Conservation (phyloP, 2,797 vertebrate species). For the Rhynchonycteris naso region DNA sequence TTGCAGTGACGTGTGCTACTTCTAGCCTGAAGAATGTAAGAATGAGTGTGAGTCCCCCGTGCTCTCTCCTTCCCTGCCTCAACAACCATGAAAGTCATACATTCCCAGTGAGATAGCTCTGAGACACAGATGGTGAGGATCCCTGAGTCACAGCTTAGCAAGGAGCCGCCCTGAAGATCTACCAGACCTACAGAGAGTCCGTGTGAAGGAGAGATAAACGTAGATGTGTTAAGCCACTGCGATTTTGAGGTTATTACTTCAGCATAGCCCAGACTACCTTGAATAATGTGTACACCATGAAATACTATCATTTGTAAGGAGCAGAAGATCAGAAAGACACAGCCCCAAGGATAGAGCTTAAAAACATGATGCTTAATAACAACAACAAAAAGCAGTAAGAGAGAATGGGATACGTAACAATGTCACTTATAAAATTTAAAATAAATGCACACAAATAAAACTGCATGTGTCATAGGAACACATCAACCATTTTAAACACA, state of each 20-base stretch:
- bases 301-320: background rate
- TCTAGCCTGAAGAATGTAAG: background rate
- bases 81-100: background rate
- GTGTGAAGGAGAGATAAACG: background rate
- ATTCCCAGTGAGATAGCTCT: background rate
- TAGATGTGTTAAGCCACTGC: background rate
- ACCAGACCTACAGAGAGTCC: background rate
- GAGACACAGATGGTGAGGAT: background rate
- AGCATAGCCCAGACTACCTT: background rate
- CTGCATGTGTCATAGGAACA: background rate
- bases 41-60: background rate
- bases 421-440: background rate
- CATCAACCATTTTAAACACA: background rate
- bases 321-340: background rate
- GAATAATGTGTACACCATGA: background rate
- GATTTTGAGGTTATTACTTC: background rate
- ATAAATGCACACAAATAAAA: constrained; percentile 37
- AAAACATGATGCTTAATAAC: background rate
- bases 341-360: background rate
- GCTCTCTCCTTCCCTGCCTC: background rate
- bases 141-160: background rate
- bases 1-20: background rate
- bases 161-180: background rate
- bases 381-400: constrained; percentile 1
- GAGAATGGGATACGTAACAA: background rate